These are phyloP conservation scores for Takifugu rubripes DNA, from an alignment of 2,797 vertebrate genomes.

Conservation along the genomic window DNA sequence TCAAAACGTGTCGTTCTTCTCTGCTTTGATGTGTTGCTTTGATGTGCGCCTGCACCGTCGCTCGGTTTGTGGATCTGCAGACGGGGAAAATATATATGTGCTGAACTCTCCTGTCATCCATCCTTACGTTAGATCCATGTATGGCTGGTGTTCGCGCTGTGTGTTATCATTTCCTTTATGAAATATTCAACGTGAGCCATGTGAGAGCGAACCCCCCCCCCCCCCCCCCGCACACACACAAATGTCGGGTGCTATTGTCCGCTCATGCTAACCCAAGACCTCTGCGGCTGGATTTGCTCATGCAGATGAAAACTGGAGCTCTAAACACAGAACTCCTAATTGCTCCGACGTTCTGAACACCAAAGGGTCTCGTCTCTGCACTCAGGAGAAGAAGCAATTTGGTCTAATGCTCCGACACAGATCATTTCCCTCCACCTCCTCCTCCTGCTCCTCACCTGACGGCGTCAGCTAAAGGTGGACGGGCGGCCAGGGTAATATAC, in stretches of 20 bases:
- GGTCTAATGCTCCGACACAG: constrained; percentile 73
- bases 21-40: neutral
- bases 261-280: no score
- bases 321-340: constrained; percentile 69
- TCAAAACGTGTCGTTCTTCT: neutral
- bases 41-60: neutral
- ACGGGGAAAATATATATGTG: neutral
- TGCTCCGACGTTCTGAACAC: constrained; percentile 63
- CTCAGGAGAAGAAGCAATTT: constrained; percentile 74
- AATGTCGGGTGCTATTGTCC: no score
- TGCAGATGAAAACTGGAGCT: constrained; percentile 31
- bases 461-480: constrained; percentile 65
- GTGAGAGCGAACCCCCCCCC: neutral
- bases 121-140: neutral
- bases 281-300: no score
- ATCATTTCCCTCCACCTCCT: constrained; percentile 70
- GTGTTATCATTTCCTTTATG: constrained; percentile 3
- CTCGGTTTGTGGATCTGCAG: neutral
- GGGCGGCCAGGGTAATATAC: constrained; percentile 68
- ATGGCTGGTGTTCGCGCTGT: constrained; percentile 3
- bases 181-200: neutral
- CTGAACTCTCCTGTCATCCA: neutral
- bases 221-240: no score
- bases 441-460: constrained; percentile 52
- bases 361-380: constrained; percentile 72